phyloP scores from a whole-genome alignment of 2,113 vertebrate species.

The Stictonetta naevosa region DNA sequence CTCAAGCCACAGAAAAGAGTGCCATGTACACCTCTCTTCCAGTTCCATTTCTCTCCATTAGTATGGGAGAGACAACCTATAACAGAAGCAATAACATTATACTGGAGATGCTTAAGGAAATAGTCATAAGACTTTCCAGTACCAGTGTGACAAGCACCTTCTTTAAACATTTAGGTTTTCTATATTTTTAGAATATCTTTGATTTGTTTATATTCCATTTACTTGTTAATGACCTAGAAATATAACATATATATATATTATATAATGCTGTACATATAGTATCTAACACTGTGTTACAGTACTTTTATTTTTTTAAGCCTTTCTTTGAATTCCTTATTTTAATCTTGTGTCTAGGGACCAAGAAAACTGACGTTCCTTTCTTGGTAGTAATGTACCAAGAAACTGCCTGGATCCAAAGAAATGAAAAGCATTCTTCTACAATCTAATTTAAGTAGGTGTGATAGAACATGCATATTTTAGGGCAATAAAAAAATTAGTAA shows the following conservation, averaged over 20 bases:
- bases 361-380: not conserved
- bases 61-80: not conserved
- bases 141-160: slow-evolving; percentile 27
- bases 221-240: slow-evolving; percentile 61
- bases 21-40: not conserved
- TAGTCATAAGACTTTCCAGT: slow-evolving; percentile 18
- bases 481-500: slow-evolving; percentile 27
- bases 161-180: slow-evolving; percentile 47
- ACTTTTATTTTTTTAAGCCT: not conserved
- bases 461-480: not conserved
- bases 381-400: not conserved
- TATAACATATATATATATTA: not conserved
- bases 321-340: slow-evolving; percentile 35
- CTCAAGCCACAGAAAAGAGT: not conserved
- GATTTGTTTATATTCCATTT: slow-evolving; percentile 61
- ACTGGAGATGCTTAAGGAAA: not conserved
- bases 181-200: slow-evolving; percentile 58
- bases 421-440: not conserved
- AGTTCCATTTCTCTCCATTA: not conserved
- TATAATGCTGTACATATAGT: not conserved
- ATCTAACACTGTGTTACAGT: slow-evolving; percentile 44
- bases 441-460: slow-evolving; percentile 10
- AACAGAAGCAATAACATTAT: slow-evolving; percentile 38
- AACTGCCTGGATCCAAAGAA: not conserved
- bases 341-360: not conserved